phyloP scores from a whole-genome alignment of 2,113 vertebrate genomes.

The Grammomys surdaster region DNA sequence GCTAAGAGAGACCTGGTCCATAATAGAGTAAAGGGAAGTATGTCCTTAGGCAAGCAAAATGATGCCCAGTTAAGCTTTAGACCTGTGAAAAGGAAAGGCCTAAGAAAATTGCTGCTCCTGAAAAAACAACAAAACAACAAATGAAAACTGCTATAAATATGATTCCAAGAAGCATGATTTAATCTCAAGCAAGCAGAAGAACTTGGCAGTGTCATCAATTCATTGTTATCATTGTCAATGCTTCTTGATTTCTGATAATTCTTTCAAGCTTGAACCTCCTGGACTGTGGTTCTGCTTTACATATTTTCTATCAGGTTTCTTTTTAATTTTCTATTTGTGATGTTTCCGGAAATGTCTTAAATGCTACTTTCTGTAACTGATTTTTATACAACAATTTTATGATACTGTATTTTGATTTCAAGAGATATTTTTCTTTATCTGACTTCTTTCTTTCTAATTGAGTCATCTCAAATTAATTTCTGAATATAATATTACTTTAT shows the following conservation, averaged over 20 bases:
- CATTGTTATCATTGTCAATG: neutral
- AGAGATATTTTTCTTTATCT: constrained; percentile 18
- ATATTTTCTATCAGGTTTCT: neutral
- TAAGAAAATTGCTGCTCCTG: neutral
- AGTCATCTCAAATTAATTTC: constrained; percentile 11
- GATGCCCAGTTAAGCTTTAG: neutral
- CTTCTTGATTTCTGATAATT: neutral
- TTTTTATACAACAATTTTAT: neutral
- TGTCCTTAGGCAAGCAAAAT: neutral
- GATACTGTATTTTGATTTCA: neutral
- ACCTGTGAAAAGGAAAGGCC: neutral
- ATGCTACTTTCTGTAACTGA: neutral
- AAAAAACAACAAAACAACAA: neutral
- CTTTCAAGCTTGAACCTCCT: constrained; percentile 1
- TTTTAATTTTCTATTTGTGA: constrained; percentile 16
- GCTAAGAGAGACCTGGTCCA: neutral
- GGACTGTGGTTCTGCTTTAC: neutral
- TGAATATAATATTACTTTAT: neutral
- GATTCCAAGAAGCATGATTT: neutral
- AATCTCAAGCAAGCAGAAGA: neutral
- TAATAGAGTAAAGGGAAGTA: neutral
- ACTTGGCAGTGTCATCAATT: neutral
- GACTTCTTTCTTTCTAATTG: constrained; percentile 16
- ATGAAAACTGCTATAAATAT: neutral
- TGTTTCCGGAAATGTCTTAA: constrained; percentile 51